Conservation (phyloP, 2,113 vertebrate genomes). For the Todiramphus saurophagus region DNA sequence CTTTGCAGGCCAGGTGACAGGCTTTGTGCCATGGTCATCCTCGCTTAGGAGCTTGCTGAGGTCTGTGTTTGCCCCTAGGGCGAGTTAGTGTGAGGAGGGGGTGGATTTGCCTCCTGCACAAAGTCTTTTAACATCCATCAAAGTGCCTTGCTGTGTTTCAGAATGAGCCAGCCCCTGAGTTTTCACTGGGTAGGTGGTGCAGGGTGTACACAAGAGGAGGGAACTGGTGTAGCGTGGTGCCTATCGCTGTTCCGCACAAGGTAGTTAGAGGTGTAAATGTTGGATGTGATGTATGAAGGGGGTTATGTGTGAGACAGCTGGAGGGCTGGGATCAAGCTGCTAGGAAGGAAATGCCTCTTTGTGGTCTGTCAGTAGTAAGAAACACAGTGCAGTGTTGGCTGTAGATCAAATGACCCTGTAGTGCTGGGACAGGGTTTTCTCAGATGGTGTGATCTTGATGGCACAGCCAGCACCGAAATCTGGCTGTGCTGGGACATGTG, state of each 20-base stretch:
- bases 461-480: background rate
- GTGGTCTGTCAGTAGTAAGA: background rate
- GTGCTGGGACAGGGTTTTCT: background rate
- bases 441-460: background rate
- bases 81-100: background rate
- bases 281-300: background rate
- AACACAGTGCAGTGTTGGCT: background rate
- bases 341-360: background rate
- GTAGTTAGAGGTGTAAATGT: background rate
- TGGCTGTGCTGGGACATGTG: background rate
- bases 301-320: background rate
- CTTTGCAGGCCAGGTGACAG: background rate
- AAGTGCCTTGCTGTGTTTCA: slow-evolving; percentile 61
- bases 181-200: background rate
- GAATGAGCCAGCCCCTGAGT: background rate
- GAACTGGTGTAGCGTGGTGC: background rate
- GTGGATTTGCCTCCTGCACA: background rate
- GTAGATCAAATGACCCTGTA: background rate
- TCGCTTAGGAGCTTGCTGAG: background rate
- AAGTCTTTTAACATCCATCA: background rate
- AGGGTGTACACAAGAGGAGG: background rate
- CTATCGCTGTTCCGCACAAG: background rate
- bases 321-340: background rate
- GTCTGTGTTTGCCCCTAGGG: background rate
- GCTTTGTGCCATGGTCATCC: background rate